These are phyloP conservation scores for Drosophila pseudotakahashii DNA, from an alignment of 2,888 invertebrate species.

Conservation along the genomic window DNA sequence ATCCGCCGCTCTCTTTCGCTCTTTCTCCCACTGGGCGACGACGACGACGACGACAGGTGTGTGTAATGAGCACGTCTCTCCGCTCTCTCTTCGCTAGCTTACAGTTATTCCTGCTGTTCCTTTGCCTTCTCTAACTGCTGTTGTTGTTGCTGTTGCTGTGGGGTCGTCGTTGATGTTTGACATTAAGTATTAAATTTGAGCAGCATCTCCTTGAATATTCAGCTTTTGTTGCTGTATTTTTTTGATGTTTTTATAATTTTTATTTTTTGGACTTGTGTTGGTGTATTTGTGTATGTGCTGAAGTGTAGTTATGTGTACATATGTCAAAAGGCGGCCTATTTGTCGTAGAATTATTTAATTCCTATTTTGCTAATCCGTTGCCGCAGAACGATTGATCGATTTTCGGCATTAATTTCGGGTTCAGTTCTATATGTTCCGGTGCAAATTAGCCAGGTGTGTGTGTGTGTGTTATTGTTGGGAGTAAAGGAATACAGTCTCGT, in stretches of 20 bases:
- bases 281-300: constrained; percentile 42
- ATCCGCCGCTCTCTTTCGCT: constrained; percentile 15
- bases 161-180: constrained; percentile 46
- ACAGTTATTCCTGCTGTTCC: constrained; percentile 37
- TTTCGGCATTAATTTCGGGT: neutral
- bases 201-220: constrained; percentile 56
- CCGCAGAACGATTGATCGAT: constrained; percentile 11
- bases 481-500: constrained; percentile 55
- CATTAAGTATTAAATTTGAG: constrained; percentile 67
- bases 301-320: constrained; percentile 26
- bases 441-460: constrained; percentile 12
- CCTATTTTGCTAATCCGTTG: constrained; percentile 15
- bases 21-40: constrained; percentile 15
- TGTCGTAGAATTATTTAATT: constrained; percentile 26
- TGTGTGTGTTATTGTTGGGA: neutral
- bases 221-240: constrained; percentile 20
- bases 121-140: constrained; percentile 44
- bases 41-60: constrained; percentile 32
- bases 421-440: constrained; percentile 4
- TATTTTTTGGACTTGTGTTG: constrained; percentile 10
- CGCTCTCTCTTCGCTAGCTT: constrained; percentile 42
- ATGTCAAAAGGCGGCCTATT: constrained; percentile 41
- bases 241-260: neutral
- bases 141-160: constrained; percentile 36
- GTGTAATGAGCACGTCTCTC: constrained; percentile 4